Evolutionary conservation across 2,797 vertebrate genomes (phyloP).

Genomic region (Chanos chanos): DNA sequence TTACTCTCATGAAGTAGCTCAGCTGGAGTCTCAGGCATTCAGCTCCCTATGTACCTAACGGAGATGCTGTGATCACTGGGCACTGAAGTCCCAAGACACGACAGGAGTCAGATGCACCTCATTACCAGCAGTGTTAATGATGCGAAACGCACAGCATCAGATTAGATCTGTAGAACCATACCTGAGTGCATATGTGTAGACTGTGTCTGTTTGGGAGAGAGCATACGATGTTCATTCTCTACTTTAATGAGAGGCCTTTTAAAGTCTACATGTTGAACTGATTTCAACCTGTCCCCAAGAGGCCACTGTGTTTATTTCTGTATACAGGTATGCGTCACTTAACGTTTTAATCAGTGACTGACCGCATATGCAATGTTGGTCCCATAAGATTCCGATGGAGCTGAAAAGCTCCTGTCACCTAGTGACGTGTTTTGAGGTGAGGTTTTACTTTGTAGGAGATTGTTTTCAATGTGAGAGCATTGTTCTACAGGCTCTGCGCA

Average conservation of each 20-base stretch:
- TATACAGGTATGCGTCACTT: background rate
- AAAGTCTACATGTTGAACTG: background rate
- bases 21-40: background rate
- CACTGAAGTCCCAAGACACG: background rate
- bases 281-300: background rate
- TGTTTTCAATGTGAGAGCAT: background rate
- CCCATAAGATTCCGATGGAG: too few species aligned
- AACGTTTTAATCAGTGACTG: too few species aligned
- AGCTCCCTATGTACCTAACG: background rate
- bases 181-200: conserved; percentile 9
- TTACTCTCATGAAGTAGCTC: conserved; percentile 3
- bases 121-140: conserved; percentile 63
- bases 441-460: too few species aligned
- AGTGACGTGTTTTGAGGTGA: conserved; percentile 28
- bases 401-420: too few species aligned
- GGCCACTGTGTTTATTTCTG: background rate
- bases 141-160: conserved; percentile 52
- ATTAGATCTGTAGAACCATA: conserved; percentile 48
- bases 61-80: conserved; percentile 26
- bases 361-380: too few species aligned
- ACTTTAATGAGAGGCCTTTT: background rate
- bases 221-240: background rate
- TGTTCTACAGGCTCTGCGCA: background rate
- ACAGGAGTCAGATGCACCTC: conserved; percentile 58
- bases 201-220: background rate